phyloP scores from a whole-genome alignment of 2,888 invertebrate species.

The Drosophila neonasuta region DNA sequence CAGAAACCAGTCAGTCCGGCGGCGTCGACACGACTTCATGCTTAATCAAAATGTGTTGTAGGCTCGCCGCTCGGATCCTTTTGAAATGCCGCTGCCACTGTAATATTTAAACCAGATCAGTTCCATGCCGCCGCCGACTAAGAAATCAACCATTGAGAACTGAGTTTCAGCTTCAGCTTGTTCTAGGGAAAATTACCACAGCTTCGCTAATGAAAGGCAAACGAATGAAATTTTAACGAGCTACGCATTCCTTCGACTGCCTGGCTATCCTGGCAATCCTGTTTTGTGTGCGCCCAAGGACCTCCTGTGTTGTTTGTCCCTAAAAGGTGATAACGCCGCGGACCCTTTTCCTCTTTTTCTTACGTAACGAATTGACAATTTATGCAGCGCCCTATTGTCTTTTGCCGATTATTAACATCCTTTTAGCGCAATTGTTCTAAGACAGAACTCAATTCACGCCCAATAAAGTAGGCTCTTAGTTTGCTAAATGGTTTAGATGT shows the following conservation, averaged over 20 bases:
- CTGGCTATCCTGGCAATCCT: neutral
- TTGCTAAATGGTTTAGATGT: neutral
- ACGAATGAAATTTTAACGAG: conserved; percentile 77
- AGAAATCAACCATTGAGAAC: conserved; percentile 32
- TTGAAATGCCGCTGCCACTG: conserved; percentile 73
- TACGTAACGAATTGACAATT: conserved; percentile 54
- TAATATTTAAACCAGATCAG: conserved; percentile 76
- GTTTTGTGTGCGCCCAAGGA: conserved; percentile 43
- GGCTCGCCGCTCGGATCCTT: conserved; percentile 61
- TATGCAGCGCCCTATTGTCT: conserved; percentile 24
- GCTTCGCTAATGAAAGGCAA: conserved; percentile 69
- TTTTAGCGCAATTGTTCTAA: conserved; percentile 45
- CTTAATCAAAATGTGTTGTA: conserved; percentile 76
- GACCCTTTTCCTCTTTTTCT: conserved; percentile 27
- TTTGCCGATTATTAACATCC: conserved; percentile 57
- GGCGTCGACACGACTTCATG: conserved; percentile 69
- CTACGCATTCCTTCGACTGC: conserved; percentile 9
- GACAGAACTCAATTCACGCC: conserved; percentile 33
- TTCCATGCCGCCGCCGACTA: conserved; percentile 54
- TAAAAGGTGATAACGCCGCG: conserved; percentile 73
- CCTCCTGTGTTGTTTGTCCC: conserved; percentile 74
- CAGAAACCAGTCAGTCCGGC: conserved; percentile 16
- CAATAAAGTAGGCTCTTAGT: neutral
- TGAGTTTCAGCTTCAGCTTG: conserved; percentile 32
- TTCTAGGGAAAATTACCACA: conserved; percentile 69